Percentiles rank a stretch among this genome's conserved stretches.
These are phyloP conservation scores for Ceratina japonica DNA, from an alignment of 1,140 invertebrate genomes.

Conservation along the genomic window DNA sequence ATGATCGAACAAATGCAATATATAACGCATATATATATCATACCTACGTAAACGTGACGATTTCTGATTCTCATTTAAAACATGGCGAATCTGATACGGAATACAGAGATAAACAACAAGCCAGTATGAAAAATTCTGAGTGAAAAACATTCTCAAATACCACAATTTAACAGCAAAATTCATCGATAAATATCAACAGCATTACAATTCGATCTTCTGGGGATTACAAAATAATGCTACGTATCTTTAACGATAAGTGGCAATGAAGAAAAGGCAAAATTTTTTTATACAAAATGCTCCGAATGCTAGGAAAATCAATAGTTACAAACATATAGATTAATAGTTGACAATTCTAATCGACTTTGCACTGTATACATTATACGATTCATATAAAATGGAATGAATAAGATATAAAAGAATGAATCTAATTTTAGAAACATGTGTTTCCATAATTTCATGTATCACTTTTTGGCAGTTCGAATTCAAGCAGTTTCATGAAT, in stretches of 20 bases:
- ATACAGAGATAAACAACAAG: slow-evolving; percentile 7
- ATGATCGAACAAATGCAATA: slow-evolving; percentile 30
- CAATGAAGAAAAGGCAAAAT: not conserved
- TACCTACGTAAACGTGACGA: slow-evolving; percentile 13
- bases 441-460: not conserved
- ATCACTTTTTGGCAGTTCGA: not conserved
- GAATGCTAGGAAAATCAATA: not conserved
- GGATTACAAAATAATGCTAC: not conserved
- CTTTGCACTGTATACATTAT: slow-evolving; percentile 7
- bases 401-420: not conserved
- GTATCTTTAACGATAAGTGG: not conserved
- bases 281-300: not conserved
- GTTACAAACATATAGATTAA: not conserved
- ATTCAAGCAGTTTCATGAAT: not conserved
- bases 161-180: not conserved
- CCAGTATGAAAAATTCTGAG: not conserved
- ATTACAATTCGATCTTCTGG: slow-evolving; percentile 6
- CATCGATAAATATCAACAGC: not conserved
- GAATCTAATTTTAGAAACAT: not conserved
- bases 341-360: not conserved
- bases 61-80: slow-evolving; percentile 2
- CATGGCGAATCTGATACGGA: not conserved
- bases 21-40: not conserved
- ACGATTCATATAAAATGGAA: not conserved
- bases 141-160: slow-evolving; percentile 11